phyloP scores from a whole-genome alignment of 2,797 vertebrate species.

The Ambastaia sidthimunki region DNA sequence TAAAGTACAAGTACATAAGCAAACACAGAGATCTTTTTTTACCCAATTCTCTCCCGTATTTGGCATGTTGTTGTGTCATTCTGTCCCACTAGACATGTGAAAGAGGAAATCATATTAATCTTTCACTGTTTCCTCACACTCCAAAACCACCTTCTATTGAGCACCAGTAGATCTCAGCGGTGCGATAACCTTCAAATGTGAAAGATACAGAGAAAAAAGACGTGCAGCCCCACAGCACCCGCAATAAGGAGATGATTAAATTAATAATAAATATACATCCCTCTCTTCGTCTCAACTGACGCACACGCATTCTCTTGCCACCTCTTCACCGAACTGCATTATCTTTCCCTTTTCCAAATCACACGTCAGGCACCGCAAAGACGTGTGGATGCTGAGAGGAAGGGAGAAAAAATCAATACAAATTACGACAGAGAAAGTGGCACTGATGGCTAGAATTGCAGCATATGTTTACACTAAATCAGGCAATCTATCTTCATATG shows the following conservation, averaged over 20 bases:
- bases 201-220: slow-evolving; percentile 41
- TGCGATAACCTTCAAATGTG: slow-evolving; percentile 36
- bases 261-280: slow-evolving; percentile 53
- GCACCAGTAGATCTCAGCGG: slow-evolving; percentile 35
- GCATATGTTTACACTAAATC: slow-evolving; percentile 88
- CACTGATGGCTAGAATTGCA: slow-evolving; percentile 81
- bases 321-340: slow-evolving; percentile 62
- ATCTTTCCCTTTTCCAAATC: slow-evolving; percentile 57
- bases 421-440: slow-evolving; percentile 82
- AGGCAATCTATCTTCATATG: slow-evolving; percentile 87
- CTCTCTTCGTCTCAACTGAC: slow-evolving; percentile 36
- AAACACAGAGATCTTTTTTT: not conserved
- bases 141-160: slow-evolving; percentile 41
- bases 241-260: slow-evolving; percentile 52
- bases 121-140: slow-evolving; percentile 38
- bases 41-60: not conserved
- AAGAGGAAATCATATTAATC: slow-evolving; percentile 48
- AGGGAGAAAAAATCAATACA: slow-evolving; percentile 80
- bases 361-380: slow-evolving; percentile 67
- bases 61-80: slow-evolving; percentile 3
- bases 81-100: slow-evolving; percentile 29
- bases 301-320: slow-evolving; percentile 31
- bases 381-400: slow-evolving; percentile 61
- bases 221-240: slow-evolving; percentile 30
- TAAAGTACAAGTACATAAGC: slow-evolving; percentile 14